Percentiles rank a stretch among this genome's conserved stretches.
Evolutionary conservation across 1,140 invertebrate species (phyloP).

Genomic region (Laupala kohalensis): DNA sequence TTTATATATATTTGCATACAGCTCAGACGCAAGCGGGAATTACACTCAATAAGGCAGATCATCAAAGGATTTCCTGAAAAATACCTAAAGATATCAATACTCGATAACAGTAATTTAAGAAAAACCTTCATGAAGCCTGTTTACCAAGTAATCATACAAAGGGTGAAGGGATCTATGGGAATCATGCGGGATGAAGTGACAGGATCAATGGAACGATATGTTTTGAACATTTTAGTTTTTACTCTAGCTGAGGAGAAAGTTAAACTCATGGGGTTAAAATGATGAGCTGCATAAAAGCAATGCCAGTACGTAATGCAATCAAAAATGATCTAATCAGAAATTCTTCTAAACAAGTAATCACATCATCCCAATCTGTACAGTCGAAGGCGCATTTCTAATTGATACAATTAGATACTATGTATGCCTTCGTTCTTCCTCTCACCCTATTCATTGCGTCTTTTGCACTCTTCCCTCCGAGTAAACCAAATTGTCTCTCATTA

Average conservation of each 20-base stretch:
- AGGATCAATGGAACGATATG: not conserved
- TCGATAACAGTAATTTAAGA: not conserved
- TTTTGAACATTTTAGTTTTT: not conserved
- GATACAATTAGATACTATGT: no score
- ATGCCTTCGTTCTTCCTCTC: no score
- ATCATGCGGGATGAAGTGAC: not conserved
- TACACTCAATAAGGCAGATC: not conserved
- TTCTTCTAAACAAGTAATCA: no score
- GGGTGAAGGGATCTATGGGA: not conserved
- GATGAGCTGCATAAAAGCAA: not conserved
- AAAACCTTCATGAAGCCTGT: not conserved
- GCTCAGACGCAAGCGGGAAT: not conserved
- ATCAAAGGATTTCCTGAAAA: not conserved
- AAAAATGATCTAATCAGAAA: no score
- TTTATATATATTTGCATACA: not conserved
- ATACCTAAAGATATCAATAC: not conserved
- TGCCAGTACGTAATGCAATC: not conserved
- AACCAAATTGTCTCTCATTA: no score
- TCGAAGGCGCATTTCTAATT: no score
- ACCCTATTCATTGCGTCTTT: no score
- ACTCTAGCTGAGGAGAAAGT: not conserved
- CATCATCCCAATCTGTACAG: no score
- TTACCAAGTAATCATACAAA: not conserved
- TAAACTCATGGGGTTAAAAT: not conserved
- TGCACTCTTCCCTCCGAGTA: no score